These are phyloP conservation scores for Harpegnathos saltator DNA, from an alignment of 1,140 invertebrate genomes.

Conservation along the genomic window DNA sequence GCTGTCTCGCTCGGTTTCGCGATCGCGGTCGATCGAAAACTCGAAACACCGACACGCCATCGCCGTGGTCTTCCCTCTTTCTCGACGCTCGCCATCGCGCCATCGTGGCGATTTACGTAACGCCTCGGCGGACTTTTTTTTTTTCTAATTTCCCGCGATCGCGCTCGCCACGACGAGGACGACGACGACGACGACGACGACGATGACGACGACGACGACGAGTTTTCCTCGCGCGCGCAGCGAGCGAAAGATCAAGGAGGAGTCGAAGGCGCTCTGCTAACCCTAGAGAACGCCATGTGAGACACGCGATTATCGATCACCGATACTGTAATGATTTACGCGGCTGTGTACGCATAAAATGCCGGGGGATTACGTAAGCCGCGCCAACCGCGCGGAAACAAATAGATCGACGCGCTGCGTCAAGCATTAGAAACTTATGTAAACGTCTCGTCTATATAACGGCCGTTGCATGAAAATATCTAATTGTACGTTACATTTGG, in stretches of 20 bases:
- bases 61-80: background rate
- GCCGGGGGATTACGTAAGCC: conserved; percentile 11
- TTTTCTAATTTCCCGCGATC: conserved; percentile 21
- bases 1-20: conserved; percentile 20
- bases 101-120: conserved; percentile 30
- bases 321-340: conserved; percentile 31
- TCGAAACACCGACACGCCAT: background rate
- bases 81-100: background rate
- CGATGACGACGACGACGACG: no score
- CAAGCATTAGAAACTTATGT: conserved; percentile 11
- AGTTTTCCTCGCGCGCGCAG: no score
- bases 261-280: no score
- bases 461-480: conserved; percentile 23
- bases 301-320: conserved; percentile 16
- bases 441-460: background rate
- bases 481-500: conserved; percentile 8
- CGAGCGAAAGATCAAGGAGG: conserved; percentile 12
- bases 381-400: conserved; percentile 6
- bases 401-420: conserved; percentile 2
- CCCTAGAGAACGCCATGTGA: conserved; percentile 2
- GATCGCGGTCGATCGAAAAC: conserved; percentile 18
- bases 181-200: no score
- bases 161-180: background rate
- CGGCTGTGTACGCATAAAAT: conserved; percentile 11
- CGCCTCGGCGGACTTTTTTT: background rate